These are phyloP conservation scores for Monoplex corrugatus DNA, from an alignment of 2,888 invertebrate genomes.

Conservation along the genomic window DNA sequence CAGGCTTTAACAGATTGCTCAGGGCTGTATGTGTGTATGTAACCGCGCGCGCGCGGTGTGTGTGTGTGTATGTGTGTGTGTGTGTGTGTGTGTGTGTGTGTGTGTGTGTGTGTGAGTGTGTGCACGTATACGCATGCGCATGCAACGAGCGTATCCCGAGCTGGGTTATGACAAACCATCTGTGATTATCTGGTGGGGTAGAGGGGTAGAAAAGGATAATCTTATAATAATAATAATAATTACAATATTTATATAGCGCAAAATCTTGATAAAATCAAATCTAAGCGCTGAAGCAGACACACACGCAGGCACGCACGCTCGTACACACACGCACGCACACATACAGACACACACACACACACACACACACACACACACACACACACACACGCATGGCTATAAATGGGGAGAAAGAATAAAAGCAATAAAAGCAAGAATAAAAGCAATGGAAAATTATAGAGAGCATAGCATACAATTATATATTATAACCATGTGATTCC, in stretches of 20 bases:
- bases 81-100: constrained; percentile 1
- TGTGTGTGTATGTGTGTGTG: constrained; percentile 6
- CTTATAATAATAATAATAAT: too few species aligned
- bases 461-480: too few species aligned
- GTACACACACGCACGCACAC: neutral
- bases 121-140: neutral
- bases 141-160: neutral
- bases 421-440: too few species aligned
- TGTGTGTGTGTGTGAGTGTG: constrained; percentile 18
- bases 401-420: too few species aligned
- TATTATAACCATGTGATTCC: too few species aligned
- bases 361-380: neutral
- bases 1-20: too few species aligned
- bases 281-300: neutral
- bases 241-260: too few species aligned
- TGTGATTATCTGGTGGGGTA: too few species aligned
- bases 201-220: too few species aligned
- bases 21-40: too few species aligned
- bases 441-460: too few species aligned
- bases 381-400: neutral
- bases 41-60: neutral
- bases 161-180: too few species aligned
- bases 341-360: neutral
- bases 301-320: neutral
- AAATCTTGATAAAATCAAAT: neutral